Evolutionary conservation across 2,797 vertebrate species (phyloP).

Genomic region (Gallirallus australis): DNA sequence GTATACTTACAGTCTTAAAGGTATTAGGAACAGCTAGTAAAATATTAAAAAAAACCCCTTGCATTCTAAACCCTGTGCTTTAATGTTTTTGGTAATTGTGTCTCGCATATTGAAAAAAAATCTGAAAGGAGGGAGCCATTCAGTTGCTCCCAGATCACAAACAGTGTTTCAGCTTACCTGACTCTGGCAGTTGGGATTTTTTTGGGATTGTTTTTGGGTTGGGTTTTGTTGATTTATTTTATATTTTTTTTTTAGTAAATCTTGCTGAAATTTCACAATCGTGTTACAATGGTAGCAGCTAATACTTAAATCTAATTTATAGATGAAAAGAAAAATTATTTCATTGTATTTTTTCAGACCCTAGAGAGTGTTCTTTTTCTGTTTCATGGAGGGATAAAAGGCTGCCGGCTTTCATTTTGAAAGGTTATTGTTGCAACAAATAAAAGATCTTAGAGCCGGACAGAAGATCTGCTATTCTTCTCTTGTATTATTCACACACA

Average conservation of each 20-base stretch:
- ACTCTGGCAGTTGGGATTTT: not conserved
- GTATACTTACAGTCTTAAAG: not conserved
- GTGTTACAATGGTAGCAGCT: not conserved
- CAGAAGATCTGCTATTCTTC: not conserved
- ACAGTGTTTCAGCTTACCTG: rapidly evolving
- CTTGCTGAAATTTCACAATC: not conserved
- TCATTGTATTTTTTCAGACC: not conserved
- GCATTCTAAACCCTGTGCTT: not conserved
- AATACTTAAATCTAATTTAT: not conserved
- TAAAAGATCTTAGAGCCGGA: not conserved
- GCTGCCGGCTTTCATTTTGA: not conserved
- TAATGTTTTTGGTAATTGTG: not conserved
- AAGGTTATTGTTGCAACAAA: not conserved
- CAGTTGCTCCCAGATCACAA: not conserved
- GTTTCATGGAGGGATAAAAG: not conserved
- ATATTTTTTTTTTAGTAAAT: not conserved
- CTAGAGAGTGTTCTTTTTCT: not conserved
- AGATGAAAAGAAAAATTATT: not conserved
- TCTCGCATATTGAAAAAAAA: not conserved
- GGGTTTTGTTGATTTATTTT: not conserved
- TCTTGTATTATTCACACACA: not conserved
- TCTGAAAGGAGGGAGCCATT: not conserved
- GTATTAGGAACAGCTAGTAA: not conserved
- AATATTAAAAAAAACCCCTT: not conserved
- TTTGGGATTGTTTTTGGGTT: not conserved